Conservation (phyloP, 2,888 invertebrate genomes). For the Nomada hirtipes region DNA sequence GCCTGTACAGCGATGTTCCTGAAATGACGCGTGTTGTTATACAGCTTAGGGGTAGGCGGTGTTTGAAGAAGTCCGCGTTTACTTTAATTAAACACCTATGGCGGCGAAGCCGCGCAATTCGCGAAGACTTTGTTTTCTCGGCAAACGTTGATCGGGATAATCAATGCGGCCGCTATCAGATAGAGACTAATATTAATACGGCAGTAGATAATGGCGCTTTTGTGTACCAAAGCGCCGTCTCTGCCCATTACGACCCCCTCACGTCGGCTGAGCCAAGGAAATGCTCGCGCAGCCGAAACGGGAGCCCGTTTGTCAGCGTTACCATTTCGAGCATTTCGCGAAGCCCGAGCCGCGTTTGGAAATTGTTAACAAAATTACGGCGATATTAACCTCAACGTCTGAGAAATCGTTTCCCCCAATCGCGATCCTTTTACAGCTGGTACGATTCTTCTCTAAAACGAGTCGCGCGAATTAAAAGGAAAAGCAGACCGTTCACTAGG, state of each 20-base stretch:
- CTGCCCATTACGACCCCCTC: conserved; percentile 53
- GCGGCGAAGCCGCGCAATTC: conserved; percentile 1
- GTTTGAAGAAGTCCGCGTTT: background rate
- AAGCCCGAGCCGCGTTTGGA: no score
- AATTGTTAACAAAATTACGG: background rate
- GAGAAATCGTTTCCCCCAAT: background rate
- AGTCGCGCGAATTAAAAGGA: background rate
- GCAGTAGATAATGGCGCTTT: conserved; percentile 71
- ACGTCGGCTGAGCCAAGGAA: conserved; percentile 17
- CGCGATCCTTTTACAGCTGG: background rate
- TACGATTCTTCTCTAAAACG: background rate
- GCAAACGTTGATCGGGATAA: conserved; percentile 76
- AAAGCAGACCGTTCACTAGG: background rate
- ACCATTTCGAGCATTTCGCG: background rate
- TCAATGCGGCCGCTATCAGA: conserved; percentile 74
- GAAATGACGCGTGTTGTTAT: background rate
- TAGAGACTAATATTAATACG: conserved; percentile 73
- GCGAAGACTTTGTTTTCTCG: conserved; percentile 53
- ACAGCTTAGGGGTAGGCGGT: background rate
- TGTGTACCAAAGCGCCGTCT: conserved; percentile 55
- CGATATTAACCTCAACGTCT: background rate
- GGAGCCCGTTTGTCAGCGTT: conserved; percentile 5
- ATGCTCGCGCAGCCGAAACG: conserved; percentile 15
- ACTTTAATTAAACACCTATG: conserved; percentile 22
- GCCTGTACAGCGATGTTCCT: background rate